phyloP scores from a whole-genome alignment of 2,113 vertebrate genomes.

The Elaphurus davidianus region DNA sequence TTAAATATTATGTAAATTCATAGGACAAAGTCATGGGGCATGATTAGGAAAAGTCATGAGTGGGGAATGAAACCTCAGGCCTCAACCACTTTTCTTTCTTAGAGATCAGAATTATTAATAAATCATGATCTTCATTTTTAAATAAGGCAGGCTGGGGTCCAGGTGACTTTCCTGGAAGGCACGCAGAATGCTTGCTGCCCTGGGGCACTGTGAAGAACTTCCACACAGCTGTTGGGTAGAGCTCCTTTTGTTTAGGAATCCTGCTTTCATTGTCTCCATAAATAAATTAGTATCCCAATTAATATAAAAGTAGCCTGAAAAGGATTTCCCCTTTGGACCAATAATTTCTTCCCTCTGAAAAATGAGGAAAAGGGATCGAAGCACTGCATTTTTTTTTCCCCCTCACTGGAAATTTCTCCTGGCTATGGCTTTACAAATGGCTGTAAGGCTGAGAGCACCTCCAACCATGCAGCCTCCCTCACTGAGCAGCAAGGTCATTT shows the following conservation, averaged over 20 bases:
- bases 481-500: fast-evolving
- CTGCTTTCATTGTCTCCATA: not conserved
- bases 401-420: not conserved
- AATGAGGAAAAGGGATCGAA: not conserved
- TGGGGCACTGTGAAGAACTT: not conserved
- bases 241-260: not conserved
- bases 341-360: not conserved
- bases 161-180: not conserved
- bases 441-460: too few species aligned
- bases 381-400: not conserved
- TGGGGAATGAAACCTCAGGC: not conserved
- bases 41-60: constrained; percentile 1
- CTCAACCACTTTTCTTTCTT: not conserved
- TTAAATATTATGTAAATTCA: constrained; percentile 50
- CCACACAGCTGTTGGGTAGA: not conserved
- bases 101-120: not conserved
- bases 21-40: not conserved
- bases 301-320: not conserved
- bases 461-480: not conserved
- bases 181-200: not conserved
- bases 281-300: constrained; percentile 22
- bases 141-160: not conserved
- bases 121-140: constrained; percentile 23
- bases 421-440: not conserved
- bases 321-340: not conserved